Conservation (phyloP, 2,797 vertebrate genomes). For the Enteromius argenteus region DNA sequence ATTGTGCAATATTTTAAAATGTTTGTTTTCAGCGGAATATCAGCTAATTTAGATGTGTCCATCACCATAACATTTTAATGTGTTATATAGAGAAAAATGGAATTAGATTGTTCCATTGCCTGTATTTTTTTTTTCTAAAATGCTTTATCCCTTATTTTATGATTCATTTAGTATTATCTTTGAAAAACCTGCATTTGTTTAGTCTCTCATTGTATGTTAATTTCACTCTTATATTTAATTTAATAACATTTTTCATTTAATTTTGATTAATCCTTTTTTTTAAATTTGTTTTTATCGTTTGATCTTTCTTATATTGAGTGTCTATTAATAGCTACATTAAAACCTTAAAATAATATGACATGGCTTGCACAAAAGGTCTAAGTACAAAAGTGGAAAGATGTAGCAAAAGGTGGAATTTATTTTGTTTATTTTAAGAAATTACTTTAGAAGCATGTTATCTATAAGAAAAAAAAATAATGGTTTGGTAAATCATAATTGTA, state of each 20-base stretch:
- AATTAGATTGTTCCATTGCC: neutral
- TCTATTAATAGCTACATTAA: neutral
- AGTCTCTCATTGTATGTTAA: neutral
- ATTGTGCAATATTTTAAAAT: slow-evolving; percentile 14
- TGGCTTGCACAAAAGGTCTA: neutral
- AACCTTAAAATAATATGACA: neutral
- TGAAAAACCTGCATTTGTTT: neutral
- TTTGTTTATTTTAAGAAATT: neutral
- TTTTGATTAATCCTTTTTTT: too few relatives aligned
- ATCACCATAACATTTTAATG: neutral
- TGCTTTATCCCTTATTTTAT: neutral
- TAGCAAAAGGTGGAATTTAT: neutral
- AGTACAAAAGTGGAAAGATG: neutral
- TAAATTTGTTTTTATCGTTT: neutral
- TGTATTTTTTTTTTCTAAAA: neutral
- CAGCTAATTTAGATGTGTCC: neutral
- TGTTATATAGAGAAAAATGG: neutral
- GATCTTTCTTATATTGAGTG: neutral
- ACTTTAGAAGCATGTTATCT: neutral
- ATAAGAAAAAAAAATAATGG: too few relatives aligned
- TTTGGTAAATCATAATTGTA: neutral
- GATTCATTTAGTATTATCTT: neutral
- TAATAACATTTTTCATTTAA: too few relatives aligned
- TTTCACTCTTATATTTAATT: too few relatives aligned
- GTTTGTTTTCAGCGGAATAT: slow-evolving; percentile 13